Percentiles rank a stretch among this genome's conserved stretches.
phyloP scores from a whole-genome alignment of 1,140 invertebrate genomes.

The Micrasema longulum region DNA sequence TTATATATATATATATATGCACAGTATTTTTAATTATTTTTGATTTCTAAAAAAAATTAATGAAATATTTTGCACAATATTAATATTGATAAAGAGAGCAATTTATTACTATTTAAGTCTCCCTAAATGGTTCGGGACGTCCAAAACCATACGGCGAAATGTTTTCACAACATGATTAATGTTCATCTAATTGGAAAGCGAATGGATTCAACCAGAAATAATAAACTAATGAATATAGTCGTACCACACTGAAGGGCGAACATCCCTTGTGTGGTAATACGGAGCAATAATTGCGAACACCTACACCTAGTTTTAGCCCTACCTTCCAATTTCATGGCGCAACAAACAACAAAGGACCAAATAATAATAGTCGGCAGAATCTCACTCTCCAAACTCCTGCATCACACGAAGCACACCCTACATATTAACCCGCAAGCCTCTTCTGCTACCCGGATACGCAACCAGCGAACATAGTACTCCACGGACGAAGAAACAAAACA shows the following conservation, averaged over 20 bases:
- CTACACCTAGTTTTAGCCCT: slow-evolving; percentile 33
- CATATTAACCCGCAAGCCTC: not conserved
- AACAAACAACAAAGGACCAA: slow-evolving; percentile 49
- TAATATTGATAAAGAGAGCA: too few species aligned
- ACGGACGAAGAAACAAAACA: not conserved
- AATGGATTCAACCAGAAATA: slow-evolving; percentile 35
- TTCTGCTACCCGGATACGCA: not conserved
- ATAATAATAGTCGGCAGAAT: slow-evolving; percentile 49
- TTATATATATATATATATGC: too few species aligned
- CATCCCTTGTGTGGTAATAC: slow-evolving; percentile 18
- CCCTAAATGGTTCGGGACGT: too few species aligned
- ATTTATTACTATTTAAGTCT: too few species aligned
- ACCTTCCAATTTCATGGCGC: slow-evolving; percentile 45
- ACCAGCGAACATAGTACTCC: not conserved
- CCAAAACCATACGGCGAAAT: slow-evolving; percentile 8
- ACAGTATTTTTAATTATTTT: too few species aligned
- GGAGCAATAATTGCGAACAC: slow-evolving; percentile 41
- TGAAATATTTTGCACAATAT: too few species aligned
- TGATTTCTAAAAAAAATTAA: too few species aligned
- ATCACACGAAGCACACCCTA: slow-evolving; percentile 35
- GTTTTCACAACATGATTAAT: slow-evolving; percentile 24
- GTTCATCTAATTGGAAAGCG: slow-evolving; percentile 35
- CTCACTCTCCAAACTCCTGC: slow-evolving; percentile 48
- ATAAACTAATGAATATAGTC: slow-evolving; percentile 29
- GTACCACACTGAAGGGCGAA: not conserved